These are phyloP conservation scores for Drosophila sordidapex DNA, from an alignment of 2,888 invertebrate genomes.

Conservation along the genomic window DNA sequence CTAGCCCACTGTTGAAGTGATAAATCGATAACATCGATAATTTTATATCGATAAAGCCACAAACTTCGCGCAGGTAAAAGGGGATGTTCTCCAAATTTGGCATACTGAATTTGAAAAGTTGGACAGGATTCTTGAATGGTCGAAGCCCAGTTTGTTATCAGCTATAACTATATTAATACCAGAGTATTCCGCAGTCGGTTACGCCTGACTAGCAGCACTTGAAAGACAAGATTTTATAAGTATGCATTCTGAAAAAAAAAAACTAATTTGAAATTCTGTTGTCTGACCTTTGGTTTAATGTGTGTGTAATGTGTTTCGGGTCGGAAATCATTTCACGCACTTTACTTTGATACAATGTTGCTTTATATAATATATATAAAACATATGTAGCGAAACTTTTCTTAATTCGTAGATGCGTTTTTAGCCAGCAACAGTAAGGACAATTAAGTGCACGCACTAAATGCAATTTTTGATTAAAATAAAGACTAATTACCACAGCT, in stretches of 20 bases:
- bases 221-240: not conserved
- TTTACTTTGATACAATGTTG: not conserved
- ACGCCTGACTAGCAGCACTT: not conserved
- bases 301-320: not conserved
- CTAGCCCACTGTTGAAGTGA: not conserved
- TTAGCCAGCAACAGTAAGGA: not conserved
- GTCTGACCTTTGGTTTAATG: not conserved
- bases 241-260: not conserved
- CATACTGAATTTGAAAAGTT: not conserved
- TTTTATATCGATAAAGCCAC: not conserved
- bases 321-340: not conserved
- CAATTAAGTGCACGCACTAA: conserved; percentile 28
- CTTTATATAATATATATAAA: not conserved
- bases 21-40: not conserved
- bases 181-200: not conserved
- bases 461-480: conserved; percentile 26
- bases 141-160: not conserved
- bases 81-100: not conserved
- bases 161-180: not conserved
- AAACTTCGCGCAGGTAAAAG: no score
- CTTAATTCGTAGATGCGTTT: not conserved
- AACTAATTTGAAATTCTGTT: not conserved
- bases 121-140: not conserved
- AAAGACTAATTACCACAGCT: conserved; percentile 38
- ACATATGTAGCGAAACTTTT: not conserved